phyloP scores from a whole-genome alignment of 1,140 invertebrate species.

The Goniozus legneri region DNA sequence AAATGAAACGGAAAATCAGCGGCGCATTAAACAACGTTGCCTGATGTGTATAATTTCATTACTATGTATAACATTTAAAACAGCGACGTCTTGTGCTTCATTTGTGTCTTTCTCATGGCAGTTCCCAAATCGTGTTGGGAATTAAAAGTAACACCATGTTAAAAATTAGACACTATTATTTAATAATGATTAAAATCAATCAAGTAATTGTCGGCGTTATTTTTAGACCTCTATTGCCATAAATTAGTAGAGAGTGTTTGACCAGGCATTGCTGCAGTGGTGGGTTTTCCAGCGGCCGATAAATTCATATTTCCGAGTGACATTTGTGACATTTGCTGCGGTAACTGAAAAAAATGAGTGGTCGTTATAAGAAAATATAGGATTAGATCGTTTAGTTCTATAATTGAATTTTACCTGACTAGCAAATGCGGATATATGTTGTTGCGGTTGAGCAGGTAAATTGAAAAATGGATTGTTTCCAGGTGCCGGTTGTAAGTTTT shows the following conservation, averaged over 20 bases:
- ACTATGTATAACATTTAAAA: too few relatives aligned
- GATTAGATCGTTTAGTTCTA: not conserved
- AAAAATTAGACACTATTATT: too few relatives aligned
- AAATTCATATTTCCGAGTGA: constrained; percentile 45
- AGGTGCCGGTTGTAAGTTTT: constrained; percentile 49
- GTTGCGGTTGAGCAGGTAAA: constrained; percentile 35
- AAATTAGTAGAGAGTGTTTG: constrained; percentile 57
- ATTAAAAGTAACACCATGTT: too few relatives aligned
- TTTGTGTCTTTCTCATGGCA: too few relatives aligned
- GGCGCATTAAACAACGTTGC: too few relatives aligned
- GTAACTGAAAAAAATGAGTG: constrained; percentile 51
- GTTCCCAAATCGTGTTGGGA: too few relatives aligned
- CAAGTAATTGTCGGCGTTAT: too few relatives aligned
- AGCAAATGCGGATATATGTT: constrained; percentile 25
- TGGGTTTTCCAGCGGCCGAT: constrained; percentile 31
- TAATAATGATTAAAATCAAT: too few relatives aligned
- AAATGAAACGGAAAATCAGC: too few relatives aligned
- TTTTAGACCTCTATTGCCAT: constrained; percentile 52
- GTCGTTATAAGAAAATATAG: not conserved
- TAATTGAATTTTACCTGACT: constrained; percentile 28
- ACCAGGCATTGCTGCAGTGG: constrained; percentile 36
- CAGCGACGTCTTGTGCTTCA: too few relatives aligned
- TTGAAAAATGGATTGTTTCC: constrained; percentile 53
- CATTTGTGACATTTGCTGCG: constrained; percentile 59
- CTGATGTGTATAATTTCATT: too few relatives aligned